Base-by-base conservation (phyloP, 2,888 invertebrate genomes). In the Exephanes ischioxanthus region DNA sequence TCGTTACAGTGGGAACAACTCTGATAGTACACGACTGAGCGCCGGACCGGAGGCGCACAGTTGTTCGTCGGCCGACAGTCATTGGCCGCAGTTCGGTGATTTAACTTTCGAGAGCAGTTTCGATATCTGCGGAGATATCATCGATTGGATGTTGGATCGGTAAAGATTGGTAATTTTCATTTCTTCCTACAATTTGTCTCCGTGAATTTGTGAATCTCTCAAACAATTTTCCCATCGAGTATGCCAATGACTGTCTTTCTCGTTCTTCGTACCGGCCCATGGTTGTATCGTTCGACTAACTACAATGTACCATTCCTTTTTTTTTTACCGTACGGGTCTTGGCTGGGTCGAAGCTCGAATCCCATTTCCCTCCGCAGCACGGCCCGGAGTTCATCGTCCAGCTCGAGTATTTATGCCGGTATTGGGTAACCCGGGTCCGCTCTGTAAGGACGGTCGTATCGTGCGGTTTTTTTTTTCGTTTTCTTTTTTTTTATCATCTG, bases 401-500 rank as follows among this genome's bases (percentile, higher is more conserved):
- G 45, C 48, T 63, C 16, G 16, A 19, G 45, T 22, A 53, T 53
- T 77, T 53, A 41, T 51, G 48, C 51, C n/a, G 30, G 51, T 51
- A 66, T 75, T 75, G 63, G 48, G 48, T 63, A 75, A 75, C 63
- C 61, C 61, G 48, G 22, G n/a, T 45, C 11, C 30, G 16, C 6
- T 22, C 51, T 16, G 61, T 19, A 66, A 33, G 14, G 55, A 66
- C 14, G 26, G 14, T 6, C 51, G 51, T 58, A 55, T 72, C 58
- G 55, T 37, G 72, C 58, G 55, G 11, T 41, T 41, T 41, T 37
- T 41, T 41, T 37, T 41, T 41, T 41, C 41, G 3, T 41, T 41
- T 41, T 41, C 11, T 41, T 41, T 41, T n/a, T 58, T 73, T 73
- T 58, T 58, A 58, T 61, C 73, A 73, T 73, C 58, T 11, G 26